phyloP scores from a whole-genome alignment of 2,113 vertebrate species.

The Anhinga anhinga region DNA sequence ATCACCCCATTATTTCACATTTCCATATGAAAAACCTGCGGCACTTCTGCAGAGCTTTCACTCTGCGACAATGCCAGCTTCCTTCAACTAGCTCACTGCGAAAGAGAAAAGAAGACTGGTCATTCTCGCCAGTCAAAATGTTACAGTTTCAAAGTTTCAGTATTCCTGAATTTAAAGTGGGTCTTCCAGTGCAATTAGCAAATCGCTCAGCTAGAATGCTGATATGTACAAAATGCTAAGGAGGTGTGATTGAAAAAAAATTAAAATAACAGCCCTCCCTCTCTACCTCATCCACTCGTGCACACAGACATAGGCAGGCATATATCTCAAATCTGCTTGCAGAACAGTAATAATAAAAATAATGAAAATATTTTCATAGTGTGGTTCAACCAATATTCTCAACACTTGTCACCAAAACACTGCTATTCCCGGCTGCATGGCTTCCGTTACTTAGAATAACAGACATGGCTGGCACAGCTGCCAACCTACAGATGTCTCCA shows the following conservation, averaged over 20 bases:
- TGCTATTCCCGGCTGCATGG: constrained; percentile 8
- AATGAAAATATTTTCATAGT: constrained; percentile 48
- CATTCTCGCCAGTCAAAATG: constrained; percentile 76
- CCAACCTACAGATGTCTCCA: constrained; percentile 66
- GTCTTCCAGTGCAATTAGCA: constrained; percentile 51
- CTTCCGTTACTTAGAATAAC: constrained; percentile 43
- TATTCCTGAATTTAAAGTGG: constrained; percentile 55
- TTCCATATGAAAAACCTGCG: constrained; percentile 96
- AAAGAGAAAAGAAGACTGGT: constrained; percentile 72
- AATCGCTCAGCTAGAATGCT: constrained; percentile 44
- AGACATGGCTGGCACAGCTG: constrained; percentile 64
- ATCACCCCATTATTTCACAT: constrained; percentile 99
- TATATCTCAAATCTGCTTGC: background rate
- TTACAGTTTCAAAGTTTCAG: constrained; percentile 57
- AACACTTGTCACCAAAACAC: constrained; percentile 34
- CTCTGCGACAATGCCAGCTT: constrained; percentile 78
- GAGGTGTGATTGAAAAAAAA: constrained; percentile 3
- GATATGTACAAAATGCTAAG: constrained; percentile 26
- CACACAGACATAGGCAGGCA: background rate
- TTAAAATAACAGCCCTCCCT: background rate
- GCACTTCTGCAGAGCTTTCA: constrained; percentile 78
- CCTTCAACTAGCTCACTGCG: constrained; percentile 75
- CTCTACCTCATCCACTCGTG: background rate
- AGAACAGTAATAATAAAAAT: constrained; percentile 41
- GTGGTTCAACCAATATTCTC: constrained; percentile 46